These are phyloP conservation scores for Gouania willdenowi DNA, from an alignment of 2,797 vertebrate species.

Conservation along the genomic window DNA sequence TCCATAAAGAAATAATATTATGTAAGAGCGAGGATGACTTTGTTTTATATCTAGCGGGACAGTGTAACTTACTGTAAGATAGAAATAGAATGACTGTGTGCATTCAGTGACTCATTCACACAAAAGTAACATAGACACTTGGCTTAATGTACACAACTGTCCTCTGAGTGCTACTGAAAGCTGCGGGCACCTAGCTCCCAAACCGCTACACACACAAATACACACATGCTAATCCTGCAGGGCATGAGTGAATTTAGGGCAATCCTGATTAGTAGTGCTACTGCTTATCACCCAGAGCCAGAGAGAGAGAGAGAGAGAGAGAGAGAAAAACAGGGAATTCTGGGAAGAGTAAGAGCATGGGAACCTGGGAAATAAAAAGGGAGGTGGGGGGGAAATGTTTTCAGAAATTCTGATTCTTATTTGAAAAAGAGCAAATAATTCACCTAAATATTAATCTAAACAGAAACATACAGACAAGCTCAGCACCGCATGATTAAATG, in stretches of 20 bases:
- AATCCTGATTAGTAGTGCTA: constrained; percentile 78
- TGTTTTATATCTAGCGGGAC: constrained; percentile 7
- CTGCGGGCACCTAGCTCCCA: constrained; percentile 29
- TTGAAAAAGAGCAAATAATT: too few species aligned
- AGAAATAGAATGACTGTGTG: constrained; percentile 38
- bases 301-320: constrained; percentile 22
- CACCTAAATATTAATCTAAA: too few species aligned
- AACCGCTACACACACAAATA: constrained; percentile 21
- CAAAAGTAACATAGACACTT: constrained; percentile 18
- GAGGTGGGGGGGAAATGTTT: constrained; percentile 27
- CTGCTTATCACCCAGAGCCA: constrained; percentile 71
- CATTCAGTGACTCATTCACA: constrained; percentile 43
- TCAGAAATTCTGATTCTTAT: too few species aligned
- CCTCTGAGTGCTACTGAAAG: constrained; percentile 11
- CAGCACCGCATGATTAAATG: constrained; percentile 11
- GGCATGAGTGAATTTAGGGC: constrained; percentile 77
- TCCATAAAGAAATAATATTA: too few species aligned
- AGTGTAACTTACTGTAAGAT: constrained; percentile 41
- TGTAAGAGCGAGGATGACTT: constrained; percentile 4
- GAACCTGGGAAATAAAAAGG: constrained; percentile 11
- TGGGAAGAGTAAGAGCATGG: background rate
- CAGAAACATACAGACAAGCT: background rate
- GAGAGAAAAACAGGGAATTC: background rate
- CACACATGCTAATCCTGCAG: constrained; percentile 67
- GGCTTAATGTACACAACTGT: constrained; percentile 19